Conservation (phyloP, 1,140 invertebrate genomes). For the Gonioctena quinquepunctata region DNA sequence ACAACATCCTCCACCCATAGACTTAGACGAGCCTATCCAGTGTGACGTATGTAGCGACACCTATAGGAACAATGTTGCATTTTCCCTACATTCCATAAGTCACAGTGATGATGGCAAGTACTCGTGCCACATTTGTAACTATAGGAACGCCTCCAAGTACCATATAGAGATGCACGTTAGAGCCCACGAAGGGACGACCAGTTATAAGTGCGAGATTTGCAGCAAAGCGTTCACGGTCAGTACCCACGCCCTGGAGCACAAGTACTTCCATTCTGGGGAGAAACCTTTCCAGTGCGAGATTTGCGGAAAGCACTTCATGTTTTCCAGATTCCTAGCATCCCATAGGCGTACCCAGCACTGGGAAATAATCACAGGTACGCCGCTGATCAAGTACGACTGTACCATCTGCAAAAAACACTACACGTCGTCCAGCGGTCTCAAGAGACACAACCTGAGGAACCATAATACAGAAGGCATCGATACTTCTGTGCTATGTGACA, state of each 20-base stretch:
- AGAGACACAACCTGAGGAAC: constrained; percentile 42
- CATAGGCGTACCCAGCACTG: constrained; percentile 51
- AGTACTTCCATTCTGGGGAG: constrained; percentile 61
- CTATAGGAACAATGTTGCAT: constrained; percentile 42
- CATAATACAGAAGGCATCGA: constrained; percentile 42
- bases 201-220: constrained; percentile 59
- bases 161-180: constrained; percentile 52
- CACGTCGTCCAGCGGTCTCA: constrained; percentile 43
- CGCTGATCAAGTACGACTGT: constrained; percentile 49
- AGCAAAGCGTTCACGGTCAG: constrained; percentile 58
- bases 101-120: constrained; percentile 50
- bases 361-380: constrained; percentile 50
- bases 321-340: constrained; percentile 48
- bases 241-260: constrained; percentile 55
- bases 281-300: constrained; percentile 66
- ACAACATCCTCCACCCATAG: constrained; percentile 59
- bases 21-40: constrained; percentile 48
- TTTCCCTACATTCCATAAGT: constrained; percentile 45
- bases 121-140: constrained; percentile 55
- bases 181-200: constrained; percentile 54
- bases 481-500: constrained; percentile 62
- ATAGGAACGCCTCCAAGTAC: constrained; percentile 54
- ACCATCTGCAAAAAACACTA: constrained; percentile 49
- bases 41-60: constrained; percentile 46
- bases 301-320: constrained; percentile 61